These are phyloP conservation scores for Eilema depressum DNA, from an alignment of 2,888 invertebrate species.

Conservation along the genomic window DNA sequence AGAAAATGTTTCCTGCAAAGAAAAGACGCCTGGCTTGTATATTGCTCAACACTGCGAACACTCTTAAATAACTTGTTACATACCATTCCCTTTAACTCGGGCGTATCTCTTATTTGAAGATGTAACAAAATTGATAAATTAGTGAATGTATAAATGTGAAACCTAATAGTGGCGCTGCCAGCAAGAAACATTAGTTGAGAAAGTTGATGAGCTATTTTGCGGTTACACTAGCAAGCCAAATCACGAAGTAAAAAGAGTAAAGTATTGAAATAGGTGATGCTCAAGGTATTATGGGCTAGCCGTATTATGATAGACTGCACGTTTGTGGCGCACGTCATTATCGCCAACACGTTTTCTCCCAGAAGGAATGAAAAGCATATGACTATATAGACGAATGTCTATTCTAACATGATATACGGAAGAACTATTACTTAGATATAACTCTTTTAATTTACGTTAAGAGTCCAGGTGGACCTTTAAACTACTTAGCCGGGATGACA, in stretches of 20 bases:
- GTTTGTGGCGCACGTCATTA: background rate
- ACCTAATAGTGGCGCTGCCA: background rate
- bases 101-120: too few species aligned
- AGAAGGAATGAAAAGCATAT: background rate
- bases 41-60: too few species aligned
- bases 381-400: too few species aligned
- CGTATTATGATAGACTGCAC: background rate
- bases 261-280: background rate
- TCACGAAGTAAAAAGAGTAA: background rate
- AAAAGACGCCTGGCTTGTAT: too few species aligned
- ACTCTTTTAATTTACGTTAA: too few species aligned
- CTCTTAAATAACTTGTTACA: too few species aligned
- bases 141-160: conserved; percentile 1
- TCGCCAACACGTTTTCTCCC: background rate
- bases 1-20: too few species aligned
- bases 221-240: background rate
- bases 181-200: background rate
- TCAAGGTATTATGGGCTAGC: too few species aligned
- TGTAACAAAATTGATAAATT: background rate
- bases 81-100: too few species aligned
- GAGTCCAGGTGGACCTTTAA: too few species aligned
- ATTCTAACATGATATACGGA: background rate
- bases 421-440: too few species aligned
- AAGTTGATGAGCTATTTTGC: background rate
- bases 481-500: too few species aligned